Base-by-base conservation (phyloP, 2,888 invertebrate genomes). In the Drosophila sordidapex region DNA sequence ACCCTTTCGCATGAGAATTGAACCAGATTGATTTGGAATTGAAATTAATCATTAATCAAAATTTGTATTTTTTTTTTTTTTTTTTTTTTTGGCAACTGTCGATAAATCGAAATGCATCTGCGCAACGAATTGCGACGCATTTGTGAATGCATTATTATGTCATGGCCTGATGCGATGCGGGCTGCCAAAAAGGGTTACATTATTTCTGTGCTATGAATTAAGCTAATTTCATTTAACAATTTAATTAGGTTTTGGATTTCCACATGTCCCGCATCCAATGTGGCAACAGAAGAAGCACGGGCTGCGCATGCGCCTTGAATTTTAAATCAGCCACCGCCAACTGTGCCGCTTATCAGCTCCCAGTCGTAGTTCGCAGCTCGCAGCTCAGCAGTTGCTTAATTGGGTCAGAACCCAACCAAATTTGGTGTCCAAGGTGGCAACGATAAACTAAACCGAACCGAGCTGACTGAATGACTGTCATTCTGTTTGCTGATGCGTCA, bases 151-250 rank as follows among this genome's bases (percentile, higher is more conserved):
- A 64, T 67, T 70, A 71, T 78, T 78, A 72, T 69, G 76, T 79
- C 79, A 78, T 60, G 75, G 67, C 38, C 54, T 25, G 27, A n/a
- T 15, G 46, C n/a, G 38, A 78, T 79, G 78, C 78, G 78, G 78
- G 78, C 72, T 70, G 70, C 65, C 77, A 63, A 68, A 76, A 74
- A 72, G 88, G 82, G 90, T 76, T 82, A 74, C 38, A 56, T n/a
- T n/a, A 40, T 31, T 35, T 33, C 15, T 27, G 33, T 13, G 54
- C 67, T 29, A 56, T 74, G 85, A 72, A 71, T 76, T 88, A 79
- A 87, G 87, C 89, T 83, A 83, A 83, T 83, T 84, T 89, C 58
- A 59, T 75, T 89, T 86, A 61, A 86, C 90, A 86, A 88, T 86
- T 86, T 90, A 89, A 86, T 86, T 86, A 76, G 88, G 65, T 65